phyloP scores from a whole-genome alignment of 2,113 vertebrate genomes.

The Equus przewalskii region DNA sequence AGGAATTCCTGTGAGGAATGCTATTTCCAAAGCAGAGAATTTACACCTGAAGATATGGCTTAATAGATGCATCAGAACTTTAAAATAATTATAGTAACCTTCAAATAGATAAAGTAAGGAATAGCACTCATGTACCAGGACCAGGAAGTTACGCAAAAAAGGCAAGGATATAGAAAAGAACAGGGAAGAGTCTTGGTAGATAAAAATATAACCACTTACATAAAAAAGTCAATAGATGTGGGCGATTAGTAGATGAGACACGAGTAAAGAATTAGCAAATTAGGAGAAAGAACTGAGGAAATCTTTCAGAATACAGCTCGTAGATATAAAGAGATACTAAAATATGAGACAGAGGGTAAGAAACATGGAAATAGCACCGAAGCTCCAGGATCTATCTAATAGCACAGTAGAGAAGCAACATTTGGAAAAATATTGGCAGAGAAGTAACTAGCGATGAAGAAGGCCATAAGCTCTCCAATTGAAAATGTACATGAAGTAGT shows the following conservation, averaged over 20 bases:
- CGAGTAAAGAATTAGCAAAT: neutral
- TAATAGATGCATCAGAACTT: neutral
- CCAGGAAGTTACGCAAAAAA: neutral
- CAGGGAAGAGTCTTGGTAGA: neutral
- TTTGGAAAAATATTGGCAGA: neutral
- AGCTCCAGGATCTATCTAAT: neutral
- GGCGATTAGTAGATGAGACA: neutral
- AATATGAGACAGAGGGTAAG: neutral
- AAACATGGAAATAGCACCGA: neutral
- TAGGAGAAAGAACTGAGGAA: neutral
- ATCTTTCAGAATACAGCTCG: neutral
- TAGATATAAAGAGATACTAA: neutral
- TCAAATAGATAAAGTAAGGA: slow-evolving; percentile 22
- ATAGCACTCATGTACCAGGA: neutral
- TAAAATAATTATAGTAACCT: neutral
- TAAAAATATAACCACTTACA: neutral
- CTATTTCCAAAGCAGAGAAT: neutral
- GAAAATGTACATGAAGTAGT: neutral
- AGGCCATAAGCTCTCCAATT: neutral
- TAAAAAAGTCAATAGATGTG: neutral
- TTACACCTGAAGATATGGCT: neutral
- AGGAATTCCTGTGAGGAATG: neutral
- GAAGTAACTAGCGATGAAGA: neutral
- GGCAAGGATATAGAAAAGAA: neutral
- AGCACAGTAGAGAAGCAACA: neutral